Base-by-base conservation (phyloP, 2,888 invertebrate species). In the Sarcophaga carnaria region DNA sequence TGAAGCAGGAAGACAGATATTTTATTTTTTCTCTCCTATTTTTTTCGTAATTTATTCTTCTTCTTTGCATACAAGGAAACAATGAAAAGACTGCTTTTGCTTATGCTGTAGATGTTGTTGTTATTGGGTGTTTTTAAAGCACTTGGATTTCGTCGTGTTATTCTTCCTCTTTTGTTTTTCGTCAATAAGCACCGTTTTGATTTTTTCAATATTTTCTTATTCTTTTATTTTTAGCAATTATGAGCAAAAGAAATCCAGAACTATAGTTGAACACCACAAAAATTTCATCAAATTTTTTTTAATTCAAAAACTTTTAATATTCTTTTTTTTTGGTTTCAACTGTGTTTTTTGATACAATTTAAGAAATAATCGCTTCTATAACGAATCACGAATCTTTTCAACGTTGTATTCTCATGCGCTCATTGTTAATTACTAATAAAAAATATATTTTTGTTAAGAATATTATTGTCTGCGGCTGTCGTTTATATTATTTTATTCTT, bases 391-490 rank as follows among this genome's bases (percentile, higher is more conserved):
- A 86, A 82, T 84, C 81, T 87, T 84, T 84, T 87, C 81, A 82
- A 87, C 78, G 87, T 87, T 87, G 87, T 87, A 87, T 87, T 83
- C 84, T 87, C 76, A 76, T 84, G 81, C 84, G 71, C 84, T 84
- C 84, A 82, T 81, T 78, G 85, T 82, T 71, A 85, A 82, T 80
- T 70, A 85, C 81, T 81, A 81, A 85, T 77, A 62, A 78, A 79
- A 72, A 74, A 49, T 78, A 75, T 59, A 63, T 78, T 82, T 82
- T 59, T 80, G 66, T 76, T 80, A 76, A 85, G 84, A 85, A 85
- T 84, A 83, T 78, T 83, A 64, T 80, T 64, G 66, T 54, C 63
- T 67, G 49, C 54, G 17, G 54, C 54, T 17, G 54, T 5, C 17
- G 54, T 17, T 80, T 83, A 63, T 70, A 66, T 66, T 54, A 54